Conservation (phyloP, 2,797 vertebrate genomes). For the Leptatherina wallacei region DNA sequence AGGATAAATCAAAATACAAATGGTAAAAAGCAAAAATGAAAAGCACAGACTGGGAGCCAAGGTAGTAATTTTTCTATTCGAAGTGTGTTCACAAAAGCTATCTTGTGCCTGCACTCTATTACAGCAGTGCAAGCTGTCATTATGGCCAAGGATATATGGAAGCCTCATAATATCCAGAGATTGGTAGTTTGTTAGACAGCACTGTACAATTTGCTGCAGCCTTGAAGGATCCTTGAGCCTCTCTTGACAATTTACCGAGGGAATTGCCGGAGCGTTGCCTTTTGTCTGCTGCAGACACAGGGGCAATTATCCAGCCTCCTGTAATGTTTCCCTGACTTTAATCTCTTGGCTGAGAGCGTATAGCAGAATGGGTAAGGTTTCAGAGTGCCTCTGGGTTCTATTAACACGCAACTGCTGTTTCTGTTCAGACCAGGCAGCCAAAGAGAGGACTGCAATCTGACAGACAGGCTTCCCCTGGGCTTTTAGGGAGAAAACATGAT, state of each 20-base stretch:
- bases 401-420: conserved; percentile 85
- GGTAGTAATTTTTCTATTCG: conserved; percentile 78
- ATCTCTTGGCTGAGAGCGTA: conserved; percentile 85
- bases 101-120: conserved; percentile 81
- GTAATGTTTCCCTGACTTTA: conserved; percentile 88
- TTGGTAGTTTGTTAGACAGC: conserved; percentile 85
- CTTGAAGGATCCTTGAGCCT: conserved; percentile 85
- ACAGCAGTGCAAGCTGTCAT: conserved; percentile 82
- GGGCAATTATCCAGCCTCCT: conserved; percentile 84
- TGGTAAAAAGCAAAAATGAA: conserved; percentile 61
- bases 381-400: conserved; percentile 86
- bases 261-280: conserved; percentile 85
- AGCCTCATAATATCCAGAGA: conserved; percentile 84
- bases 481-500: conserved; percentile 85
- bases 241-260: conserved; percentile 79
- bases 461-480: conserved; percentile 81
- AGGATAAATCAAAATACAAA: conserved; percentile 78
- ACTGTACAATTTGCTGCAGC: conserved; percentile 84
- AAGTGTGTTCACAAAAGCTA: conserved; percentile 79
- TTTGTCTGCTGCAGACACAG: conserved; percentile 83
- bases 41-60: conserved; percentile 52
- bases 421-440: conserved; percentile 74
- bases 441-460: conserved; percentile 78
- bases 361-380: conserved; percentile 85
- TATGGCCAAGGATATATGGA: conserved; percentile 78